A percentile compares a stretch with the other conserved stretches of the same genome.
Conservation (phyloP, 2,888 invertebrate genomes). For the Cephus pulcher region DNA sequence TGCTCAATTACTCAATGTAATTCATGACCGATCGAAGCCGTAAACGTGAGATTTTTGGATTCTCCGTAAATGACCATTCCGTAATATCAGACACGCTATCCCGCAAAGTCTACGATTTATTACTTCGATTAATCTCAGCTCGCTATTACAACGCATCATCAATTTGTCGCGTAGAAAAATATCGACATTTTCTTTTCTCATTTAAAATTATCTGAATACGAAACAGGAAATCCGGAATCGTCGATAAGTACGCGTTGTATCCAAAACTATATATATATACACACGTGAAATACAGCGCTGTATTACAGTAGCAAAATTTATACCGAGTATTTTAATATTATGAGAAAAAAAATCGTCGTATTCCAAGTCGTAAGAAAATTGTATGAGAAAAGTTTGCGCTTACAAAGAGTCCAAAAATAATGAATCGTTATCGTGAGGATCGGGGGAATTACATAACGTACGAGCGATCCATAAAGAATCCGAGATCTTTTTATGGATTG, state of each 20-base stretch:
- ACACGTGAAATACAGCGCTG: neutral
- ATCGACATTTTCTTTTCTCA: neutral
- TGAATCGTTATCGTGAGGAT: neutral
- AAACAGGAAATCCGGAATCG: neutral
- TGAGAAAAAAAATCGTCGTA: neutral
- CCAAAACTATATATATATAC: neutral
- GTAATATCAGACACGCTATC: neutral
- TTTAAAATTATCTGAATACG: neutral
- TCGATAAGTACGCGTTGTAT: neutral
- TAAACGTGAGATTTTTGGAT: neutral
- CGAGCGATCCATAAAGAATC: neutral
- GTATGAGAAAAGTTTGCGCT: neutral
- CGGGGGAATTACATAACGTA: neutral
- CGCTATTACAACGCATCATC: neutral
- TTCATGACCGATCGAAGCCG: neutral
- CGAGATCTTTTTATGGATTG: neutral
- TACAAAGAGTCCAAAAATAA: neutral
- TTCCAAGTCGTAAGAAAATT: neutral
- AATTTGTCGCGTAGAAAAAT: neutral
- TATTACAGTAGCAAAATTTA: too few relatives aligned
- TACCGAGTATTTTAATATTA: too few relatives aligned
- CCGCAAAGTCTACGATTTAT: neutral
- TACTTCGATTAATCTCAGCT: neutral
- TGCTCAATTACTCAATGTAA: neutral
- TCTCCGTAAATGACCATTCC: neutral